These are phyloP conservation scores for Synanthedon myopaeformis DNA, from an alignment of 2,888 invertebrate genomes.

Conservation along the genomic window DNA sequence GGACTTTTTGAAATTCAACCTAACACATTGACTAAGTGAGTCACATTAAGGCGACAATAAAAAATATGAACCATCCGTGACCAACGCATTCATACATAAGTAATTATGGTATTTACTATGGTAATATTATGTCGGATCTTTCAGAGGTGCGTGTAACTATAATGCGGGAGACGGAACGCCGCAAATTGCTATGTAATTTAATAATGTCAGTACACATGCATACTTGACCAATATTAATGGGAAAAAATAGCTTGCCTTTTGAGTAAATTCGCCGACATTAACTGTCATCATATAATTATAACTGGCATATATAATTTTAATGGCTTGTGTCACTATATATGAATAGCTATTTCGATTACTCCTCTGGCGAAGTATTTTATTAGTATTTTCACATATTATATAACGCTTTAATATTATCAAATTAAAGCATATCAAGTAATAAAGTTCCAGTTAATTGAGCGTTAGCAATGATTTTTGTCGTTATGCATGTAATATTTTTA, in stretches of 20 bases:
- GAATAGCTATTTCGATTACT: not conserved
- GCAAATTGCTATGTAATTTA: slow-evolving; percentile 27
- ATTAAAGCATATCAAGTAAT: not conserved
- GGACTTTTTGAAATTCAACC: not conserved
- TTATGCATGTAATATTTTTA: no score
- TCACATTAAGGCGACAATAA: slow-evolving; percentile 14
- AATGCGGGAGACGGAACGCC: slow-evolving; percentile 13
- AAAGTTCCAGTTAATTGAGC: not conserved
- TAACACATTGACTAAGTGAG: slow-evolving; percentile 12
- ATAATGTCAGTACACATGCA: slow-evolving; percentile 20
- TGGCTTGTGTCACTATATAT: not conserved
- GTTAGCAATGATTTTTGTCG: no score
- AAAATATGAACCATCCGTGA: slow-evolving; percentile 20
- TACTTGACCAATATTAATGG: slow-evolving; percentile 13
- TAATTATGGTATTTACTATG: slow-evolving; percentile 31
- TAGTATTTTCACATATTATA: no score
- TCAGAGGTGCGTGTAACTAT: slow-evolving; percentile 19
- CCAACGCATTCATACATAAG: slow-evolving; percentile 7
- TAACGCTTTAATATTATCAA: no score
- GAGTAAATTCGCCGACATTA: slow-evolving; percentile 21
- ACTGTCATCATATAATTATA: slow-evolving; percentile 11
- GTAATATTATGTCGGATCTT: slow-evolving; percentile 21
- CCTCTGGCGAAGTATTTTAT: no score
- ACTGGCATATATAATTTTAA: slow-evolving; percentile 2
- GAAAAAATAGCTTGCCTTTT: slow-evolving; percentile 10